Percentiles rank a stretch among this genome's conserved stretches.
Conservation (phyloP, 1,140 invertebrate genomes). For the Rhysida immarginata region DNA sequence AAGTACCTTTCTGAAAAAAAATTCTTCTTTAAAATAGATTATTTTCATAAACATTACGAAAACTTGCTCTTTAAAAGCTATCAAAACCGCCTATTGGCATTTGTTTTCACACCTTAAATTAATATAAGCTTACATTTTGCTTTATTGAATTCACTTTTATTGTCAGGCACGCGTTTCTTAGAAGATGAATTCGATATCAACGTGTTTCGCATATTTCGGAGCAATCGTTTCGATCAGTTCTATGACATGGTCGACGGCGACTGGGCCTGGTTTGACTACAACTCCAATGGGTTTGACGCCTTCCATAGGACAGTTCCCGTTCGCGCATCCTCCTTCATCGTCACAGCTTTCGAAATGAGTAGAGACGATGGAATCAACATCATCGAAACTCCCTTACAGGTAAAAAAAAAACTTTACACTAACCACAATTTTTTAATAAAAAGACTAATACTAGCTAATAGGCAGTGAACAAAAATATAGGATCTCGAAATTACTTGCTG, state of each 20-base stretch:
- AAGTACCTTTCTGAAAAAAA: no score
- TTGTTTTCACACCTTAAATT: no score
- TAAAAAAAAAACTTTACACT: no score
- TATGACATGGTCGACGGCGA: slow-evolving; percentile 31
- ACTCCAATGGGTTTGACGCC: slow-evolving; percentile 31
- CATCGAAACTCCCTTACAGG: slow-evolving; percentile 14
- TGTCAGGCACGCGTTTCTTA: slow-evolving; percentile 9
- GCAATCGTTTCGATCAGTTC: slow-evolving; percentile 22
- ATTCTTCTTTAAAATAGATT: no score
- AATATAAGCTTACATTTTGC: no score
- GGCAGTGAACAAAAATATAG: not conserved
- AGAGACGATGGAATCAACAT: slow-evolving; percentile 30
- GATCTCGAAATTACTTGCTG: not conserved
- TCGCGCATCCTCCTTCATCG: slow-evolving; percentile 28
- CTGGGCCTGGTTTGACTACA: slow-evolving; percentile 34
- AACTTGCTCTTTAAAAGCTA: no score
- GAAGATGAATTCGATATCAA: slow-evolving; percentile 18
- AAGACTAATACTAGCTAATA: no score
- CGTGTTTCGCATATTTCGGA: slow-evolving; percentile 21
- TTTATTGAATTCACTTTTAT: not conserved
- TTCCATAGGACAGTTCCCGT: slow-evolving; percentile 25
- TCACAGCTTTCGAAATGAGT: slow-evolving; percentile 34
- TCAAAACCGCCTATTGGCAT: no score
- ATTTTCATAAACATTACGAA: no score
- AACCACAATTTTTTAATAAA: no score